phyloP scores from a whole-genome alignment of 2,888 invertebrate species.

The Adelognathus sp. region DNA sequence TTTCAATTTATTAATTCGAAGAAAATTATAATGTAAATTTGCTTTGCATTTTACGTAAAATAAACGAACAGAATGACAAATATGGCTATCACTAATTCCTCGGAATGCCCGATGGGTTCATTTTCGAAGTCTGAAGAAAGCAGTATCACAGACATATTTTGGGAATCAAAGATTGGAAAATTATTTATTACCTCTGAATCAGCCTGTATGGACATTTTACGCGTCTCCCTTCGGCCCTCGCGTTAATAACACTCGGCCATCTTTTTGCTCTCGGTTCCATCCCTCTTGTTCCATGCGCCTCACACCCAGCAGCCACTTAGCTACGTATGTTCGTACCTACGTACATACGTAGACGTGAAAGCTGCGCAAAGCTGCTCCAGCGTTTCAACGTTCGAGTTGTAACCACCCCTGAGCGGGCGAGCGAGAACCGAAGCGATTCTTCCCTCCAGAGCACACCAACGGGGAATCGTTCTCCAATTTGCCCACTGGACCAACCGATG shows the following conservation, averaged over 20 bases:
- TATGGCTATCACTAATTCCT: no score
- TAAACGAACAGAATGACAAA: no score
- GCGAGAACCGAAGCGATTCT: slow-evolving; percentile 6
- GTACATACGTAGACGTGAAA: slow-evolving; percentile 9
- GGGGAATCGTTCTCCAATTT: slow-evolving; percentile 70
- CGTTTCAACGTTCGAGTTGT: slow-evolving; percentile 7
- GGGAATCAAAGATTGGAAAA: no score
- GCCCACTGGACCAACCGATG: slow-evolving; percentile 61
- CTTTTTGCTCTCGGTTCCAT: slow-evolving; percentile 34
- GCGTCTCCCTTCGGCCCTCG: slow-evolving; percentile 1
- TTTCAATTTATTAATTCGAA: no score
- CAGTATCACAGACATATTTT: no score
- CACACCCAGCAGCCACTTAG: slow-evolving; percentile 17
- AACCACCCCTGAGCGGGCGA: not conserved
- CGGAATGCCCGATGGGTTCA: no score
- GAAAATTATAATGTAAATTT: no score
- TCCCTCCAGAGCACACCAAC: slow-evolving; percentile 1
- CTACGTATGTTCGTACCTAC: slow-evolving; percentile 5
- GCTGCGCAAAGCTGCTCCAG: slow-evolving; percentile 3
- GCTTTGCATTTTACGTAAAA: no score
- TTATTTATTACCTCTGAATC: no score
- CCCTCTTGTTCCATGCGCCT: not conserved
- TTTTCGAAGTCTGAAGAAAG: no score
- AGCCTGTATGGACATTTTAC: no score
- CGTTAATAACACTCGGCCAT: slow-evolving; percentile 43